A percentile compares a stretch with the other conserved stretches of the same genome.
phyloP scores from a whole-genome alignment of 1,140 invertebrate genomes.

The Brachionus plicatilis region DNA sequence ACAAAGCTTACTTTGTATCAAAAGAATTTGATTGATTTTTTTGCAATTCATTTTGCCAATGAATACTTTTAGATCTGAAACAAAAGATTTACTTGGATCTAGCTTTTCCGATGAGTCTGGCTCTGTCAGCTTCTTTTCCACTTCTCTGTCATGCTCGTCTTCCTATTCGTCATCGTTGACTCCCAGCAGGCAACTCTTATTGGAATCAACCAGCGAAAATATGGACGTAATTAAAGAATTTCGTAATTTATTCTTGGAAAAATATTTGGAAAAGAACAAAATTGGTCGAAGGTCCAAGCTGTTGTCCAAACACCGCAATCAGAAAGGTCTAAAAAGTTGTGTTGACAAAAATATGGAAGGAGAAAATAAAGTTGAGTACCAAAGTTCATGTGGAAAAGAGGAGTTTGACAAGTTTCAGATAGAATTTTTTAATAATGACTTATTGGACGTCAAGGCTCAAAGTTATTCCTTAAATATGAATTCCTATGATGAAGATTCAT shows the following conservation, averaged over 20 bases:
- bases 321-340: neutral
- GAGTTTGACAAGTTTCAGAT: slow-evolving; percentile 2
- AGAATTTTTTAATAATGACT: slow-evolving; percentile 1
- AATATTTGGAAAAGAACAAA: slow-evolving; percentile 40
- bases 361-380: neutral
- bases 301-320: neutral
- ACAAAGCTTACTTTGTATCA: neutral
- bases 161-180: neutral
- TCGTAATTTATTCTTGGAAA: slow-evolving; percentile 37
- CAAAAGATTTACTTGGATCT: neutral
- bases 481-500: neutral
- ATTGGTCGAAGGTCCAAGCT: slow-evolving; percentile 25
- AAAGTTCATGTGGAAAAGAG: neutral
- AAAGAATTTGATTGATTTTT: neutral
- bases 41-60: neutral
- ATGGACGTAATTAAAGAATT: slow-evolving; percentile 37
- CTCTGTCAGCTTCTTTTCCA: neutral
- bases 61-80: slow-evolving; percentile 1
- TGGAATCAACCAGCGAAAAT: slow-evolving; percentile 16
- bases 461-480: neutral
- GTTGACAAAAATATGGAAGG: neutral
- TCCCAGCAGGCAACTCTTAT: neutral
- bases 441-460: neutral
- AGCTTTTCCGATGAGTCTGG: neutral
- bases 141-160: neutral